Evolutionary conservation across 2,888 invertebrate genomes (phyloP).

Genomic region (Apotomis turbidana): DNA sequence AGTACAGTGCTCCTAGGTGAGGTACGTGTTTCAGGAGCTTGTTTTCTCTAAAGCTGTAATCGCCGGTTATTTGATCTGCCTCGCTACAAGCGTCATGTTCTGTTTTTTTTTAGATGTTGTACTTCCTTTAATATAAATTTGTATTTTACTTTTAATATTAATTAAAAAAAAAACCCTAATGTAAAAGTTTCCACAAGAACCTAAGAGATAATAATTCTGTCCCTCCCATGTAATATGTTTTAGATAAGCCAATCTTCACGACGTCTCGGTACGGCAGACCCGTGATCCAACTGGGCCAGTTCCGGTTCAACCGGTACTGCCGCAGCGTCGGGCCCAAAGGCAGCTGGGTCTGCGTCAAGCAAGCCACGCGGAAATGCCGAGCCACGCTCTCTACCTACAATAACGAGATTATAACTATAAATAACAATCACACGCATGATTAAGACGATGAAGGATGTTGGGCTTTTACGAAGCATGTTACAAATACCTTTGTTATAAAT

Average conservation of each 20-base stretch:
- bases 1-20: too few relatives aligned
- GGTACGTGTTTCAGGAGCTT: too few relatives aligned
- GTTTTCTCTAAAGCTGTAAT: too few relatives aligned
- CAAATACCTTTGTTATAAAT: too few relatives aligned
- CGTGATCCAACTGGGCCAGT: background rate
- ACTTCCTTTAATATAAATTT: too few relatives aligned
- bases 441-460: background rate
- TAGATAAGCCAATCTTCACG: background rate
- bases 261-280: background rate
- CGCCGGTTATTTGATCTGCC: too few relatives aligned
- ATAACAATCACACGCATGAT: slow-evolving; percentile 18
- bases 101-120: too few relatives aligned
- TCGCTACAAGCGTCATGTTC: too few relatives aligned
- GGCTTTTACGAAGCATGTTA: too few relatives aligned
- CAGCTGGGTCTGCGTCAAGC: slow-evolving; percentile 23
- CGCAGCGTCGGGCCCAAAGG: background rate
- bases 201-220: background rate
- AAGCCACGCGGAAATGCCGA: slow-evolving; percentile 9
- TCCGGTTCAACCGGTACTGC: slow-evolving; percentile 4
- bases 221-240: background rate
- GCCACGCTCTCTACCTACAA: slow-evolving; percentile 20
- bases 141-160: too few relatives aligned
- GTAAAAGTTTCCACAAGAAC: too few relatives aligned
- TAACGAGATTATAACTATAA: background rate
- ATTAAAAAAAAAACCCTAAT: too few relatives aligned